A percentile compares a stretch with the other conserved stretches of the same genome.
These are phyloP conservation scores for Perca flavescens DNA, from an alignment of 2,113 vertebrate genomes.

Conservation along the genomic window DNA sequence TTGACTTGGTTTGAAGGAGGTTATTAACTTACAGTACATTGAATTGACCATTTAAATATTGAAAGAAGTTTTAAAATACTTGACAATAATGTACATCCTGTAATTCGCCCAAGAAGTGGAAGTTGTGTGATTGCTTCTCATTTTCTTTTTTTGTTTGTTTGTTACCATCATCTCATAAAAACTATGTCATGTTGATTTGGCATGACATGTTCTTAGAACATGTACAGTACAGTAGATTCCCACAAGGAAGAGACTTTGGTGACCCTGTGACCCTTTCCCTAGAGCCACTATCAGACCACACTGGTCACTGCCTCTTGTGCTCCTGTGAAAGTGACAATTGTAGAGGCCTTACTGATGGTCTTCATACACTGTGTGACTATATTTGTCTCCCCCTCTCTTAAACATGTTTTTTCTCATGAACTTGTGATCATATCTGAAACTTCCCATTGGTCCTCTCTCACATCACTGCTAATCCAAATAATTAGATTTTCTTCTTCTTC, in stretches of 20 bases:
- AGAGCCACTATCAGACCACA: neutral
- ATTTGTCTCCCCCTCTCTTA: neutral
- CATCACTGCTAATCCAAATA: slow-evolving; percentile 13
- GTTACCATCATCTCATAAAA: no score
- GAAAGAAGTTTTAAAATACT: neutral
- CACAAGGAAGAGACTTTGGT: neutral
- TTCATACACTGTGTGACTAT: neutral
- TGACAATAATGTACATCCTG: neutral
- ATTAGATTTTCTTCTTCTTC: slow-evolving; percentile 13
- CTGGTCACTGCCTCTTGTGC: neutral
- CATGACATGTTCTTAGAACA: neutral
- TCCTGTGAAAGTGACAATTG: neutral
- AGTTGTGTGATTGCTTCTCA: no score
- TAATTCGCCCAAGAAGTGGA: neutral
- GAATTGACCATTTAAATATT: neutral
- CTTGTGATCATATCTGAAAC: slow-evolving; percentile 17
- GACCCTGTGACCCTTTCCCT: neutral
- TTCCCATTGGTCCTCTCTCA: neutral
- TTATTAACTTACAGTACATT: no score
- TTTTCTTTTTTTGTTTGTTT: neutral
- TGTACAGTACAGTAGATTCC: no score
- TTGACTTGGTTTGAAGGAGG: neutral
- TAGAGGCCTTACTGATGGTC: neutral
- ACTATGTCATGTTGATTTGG: no score
- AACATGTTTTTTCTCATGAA: slow-evolving; percentile 22